These are phyloP conservation scores for Pogona vitticeps DNA, from an alignment of 2,113 vertebrate species.

Conservation along the genomic window DNA sequence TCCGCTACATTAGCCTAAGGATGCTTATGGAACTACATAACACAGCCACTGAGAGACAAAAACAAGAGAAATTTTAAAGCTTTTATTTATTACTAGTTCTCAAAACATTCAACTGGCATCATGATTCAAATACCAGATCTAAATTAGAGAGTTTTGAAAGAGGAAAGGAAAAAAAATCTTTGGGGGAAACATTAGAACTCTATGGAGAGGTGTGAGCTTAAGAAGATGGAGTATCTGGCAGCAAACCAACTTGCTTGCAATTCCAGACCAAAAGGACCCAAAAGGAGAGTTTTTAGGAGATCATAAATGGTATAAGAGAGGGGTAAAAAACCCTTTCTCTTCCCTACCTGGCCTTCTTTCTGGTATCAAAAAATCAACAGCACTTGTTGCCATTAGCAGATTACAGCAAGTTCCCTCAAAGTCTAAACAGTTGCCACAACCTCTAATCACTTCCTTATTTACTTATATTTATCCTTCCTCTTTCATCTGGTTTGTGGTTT, in stretches of 20 bases:
- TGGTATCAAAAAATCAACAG: slow-evolving; percentile 61
- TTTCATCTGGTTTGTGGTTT: slow-evolving; percentile 37
- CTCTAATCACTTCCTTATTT: slow-evolving; percentile 61
- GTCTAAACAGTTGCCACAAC: slow-evolving; percentile 58
- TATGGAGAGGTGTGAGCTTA: slow-evolving; percentile 69
- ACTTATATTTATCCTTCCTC: slow-evolving; percentile 48
- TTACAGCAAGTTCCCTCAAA: slow-evolving; percentile 60
- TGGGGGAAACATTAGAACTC: slow-evolving; percentile 71
- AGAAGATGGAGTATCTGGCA: slow-evolving; percentile 77
- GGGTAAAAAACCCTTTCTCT: slow-evolving; percentile 48
- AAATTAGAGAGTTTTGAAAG: slow-evolving; percentile 67
- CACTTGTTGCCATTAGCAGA: slow-evolving; percentile 54
- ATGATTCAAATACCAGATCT: slow-evolving; percentile 71
- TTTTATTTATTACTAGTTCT: slow-evolving; percentile 74
- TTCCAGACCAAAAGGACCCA: slow-evolving; percentile 69
- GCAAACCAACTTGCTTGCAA: slow-evolving; percentile 69
- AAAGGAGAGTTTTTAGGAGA: slow-evolving; percentile 69
- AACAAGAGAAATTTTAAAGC: slow-evolving; percentile 72
- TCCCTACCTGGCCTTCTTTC: slow-evolving; percentile 46
- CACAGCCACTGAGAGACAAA: slow-evolving; percentile 68
- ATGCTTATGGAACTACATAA: slow-evolving; percentile 68
- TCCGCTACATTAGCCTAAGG: slow-evolving; percentile 60
- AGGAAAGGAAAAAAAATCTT: slow-evolving; percentile 62
- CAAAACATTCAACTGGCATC: slow-evolving; percentile 73
- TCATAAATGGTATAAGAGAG: slow-evolving; percentile 57